These are phyloP conservation scores for Oxygymnocypris stewartii DNA, from an alignment of 2,113 vertebrate species.

Conservation along the genomic window DNA sequence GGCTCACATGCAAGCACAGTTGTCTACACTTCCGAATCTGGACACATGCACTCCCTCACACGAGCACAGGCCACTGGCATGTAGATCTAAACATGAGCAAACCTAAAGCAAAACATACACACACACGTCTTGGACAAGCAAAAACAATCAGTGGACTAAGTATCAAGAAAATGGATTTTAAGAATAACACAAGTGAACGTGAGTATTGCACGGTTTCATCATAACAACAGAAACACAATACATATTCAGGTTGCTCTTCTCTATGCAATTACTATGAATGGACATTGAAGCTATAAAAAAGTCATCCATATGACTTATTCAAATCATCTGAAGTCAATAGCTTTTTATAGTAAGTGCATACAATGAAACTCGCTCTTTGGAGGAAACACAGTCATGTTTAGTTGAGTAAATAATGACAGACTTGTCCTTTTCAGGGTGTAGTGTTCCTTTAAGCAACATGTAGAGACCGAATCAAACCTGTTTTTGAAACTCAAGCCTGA, in stretches of 20 bases:
- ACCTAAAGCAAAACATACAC: neutral
- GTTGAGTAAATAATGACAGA: neutral
- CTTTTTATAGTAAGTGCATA: neutral
- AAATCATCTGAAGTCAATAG: neutral
- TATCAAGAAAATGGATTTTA: neutral
- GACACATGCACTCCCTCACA: slow-evolving; percentile 19
- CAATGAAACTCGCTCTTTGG: neutral
- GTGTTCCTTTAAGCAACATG: slow-evolving; percentile 2
- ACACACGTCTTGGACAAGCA: slow-evolving; percentile 2
- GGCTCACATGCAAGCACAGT: slow-evolving; percentile 5
- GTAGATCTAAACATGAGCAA: neutral
- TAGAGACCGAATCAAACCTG: slow-evolving; percentile 27
- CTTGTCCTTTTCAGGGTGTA: neutral
- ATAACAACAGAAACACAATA: neutral
- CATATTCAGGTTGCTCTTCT: neutral
- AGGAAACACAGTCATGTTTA: neutral
- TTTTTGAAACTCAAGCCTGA: slow-evolving; percentile 47
- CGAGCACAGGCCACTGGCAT: slow-evolving; percentile 6
- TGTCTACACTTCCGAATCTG: slow-evolving; percentile 24
- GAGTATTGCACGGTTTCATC: neutral
- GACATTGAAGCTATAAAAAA: neutral
- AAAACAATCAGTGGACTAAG: neutral
- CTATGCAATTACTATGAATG: neutral
- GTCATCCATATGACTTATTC: neutral
- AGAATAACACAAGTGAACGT: neutral